Base-by-base conservation (phyloP, 2,113 vertebrate species). In the Merops nubicus region DNA sequence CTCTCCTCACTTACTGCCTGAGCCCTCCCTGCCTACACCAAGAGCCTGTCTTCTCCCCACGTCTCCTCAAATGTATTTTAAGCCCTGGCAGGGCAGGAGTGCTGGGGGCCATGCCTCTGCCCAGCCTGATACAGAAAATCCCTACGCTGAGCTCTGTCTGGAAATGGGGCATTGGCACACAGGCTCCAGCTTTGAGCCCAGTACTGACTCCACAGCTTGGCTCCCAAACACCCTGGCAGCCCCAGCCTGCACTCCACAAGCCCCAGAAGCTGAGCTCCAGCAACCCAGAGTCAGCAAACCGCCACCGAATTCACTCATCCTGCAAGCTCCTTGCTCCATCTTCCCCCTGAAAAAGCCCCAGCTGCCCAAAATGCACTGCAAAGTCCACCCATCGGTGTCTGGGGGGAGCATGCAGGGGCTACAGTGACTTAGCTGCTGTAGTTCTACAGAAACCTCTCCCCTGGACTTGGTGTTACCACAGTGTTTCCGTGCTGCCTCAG, bases 51-150 rank as follows among this genome's bases (percentile, higher is more conserved):
- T 9, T 42, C 60, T 40, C 50, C 33, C 28, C 20, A 3, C 0
- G 1, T 38, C 31, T n/a, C 64, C 51, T 25, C 0, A 0, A 40
- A 14, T 50, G 47, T 28, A 19, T 43, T 87, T 62, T 48, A 48
- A 65, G 82, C 1, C 0, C 57, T 47, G 69, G 18, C 50, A 60
- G 57, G 57, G n/a, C 50, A 42, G 50, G 13, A 76, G 45, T 0
- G 0, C 18, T 0, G 5, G 8, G 25, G 12, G 4, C 21, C 8
- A 2, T 72, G 40, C 42, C 23, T 5, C 4, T 51, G 54, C n/a
- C 50, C 63, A 65, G 34, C 36, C 57, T 42, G 50, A 80, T 75
- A 36, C 59, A 64, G 51, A 70, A 88, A 73, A 74, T 54, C 59
- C 17, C 59, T 40, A 19, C 9, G 5, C 7, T 5, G 3, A 75